Evolutionary conservation across 1,140 invertebrate genomes (phyloP).

Genomic region (Pseudachorutes palmiensis): DNA sequence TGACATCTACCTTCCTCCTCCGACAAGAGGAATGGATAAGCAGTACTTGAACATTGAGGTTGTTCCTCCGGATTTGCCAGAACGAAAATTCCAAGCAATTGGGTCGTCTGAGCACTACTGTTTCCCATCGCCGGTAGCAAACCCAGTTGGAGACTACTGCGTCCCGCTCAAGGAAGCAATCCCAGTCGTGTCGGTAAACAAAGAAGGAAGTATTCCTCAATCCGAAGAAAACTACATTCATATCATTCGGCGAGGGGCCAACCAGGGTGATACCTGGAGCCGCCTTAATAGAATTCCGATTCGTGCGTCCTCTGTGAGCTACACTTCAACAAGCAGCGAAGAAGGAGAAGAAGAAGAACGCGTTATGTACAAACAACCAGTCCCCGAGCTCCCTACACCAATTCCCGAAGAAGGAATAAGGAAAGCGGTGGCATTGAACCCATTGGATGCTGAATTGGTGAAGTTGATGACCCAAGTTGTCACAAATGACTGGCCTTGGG

Average conservation of each 20-base stretch:
- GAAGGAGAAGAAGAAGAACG: too few relatives aligned
- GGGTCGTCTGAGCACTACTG: too few relatives aligned
- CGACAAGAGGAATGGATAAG: too few relatives aligned
- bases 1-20: too few relatives aligned
- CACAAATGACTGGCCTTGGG: not conserved
- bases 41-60: not conserved
- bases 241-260: not conserved
- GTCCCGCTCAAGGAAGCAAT: not conserved
- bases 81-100: not conserved
- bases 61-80: not conserved
- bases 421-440: too few relatives aligned
- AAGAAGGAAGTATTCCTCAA: not conserved
- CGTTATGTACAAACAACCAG: not conserved
- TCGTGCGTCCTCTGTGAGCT: too few relatives aligned
- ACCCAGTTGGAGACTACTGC: not conserved
- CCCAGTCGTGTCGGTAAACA: not conserved
- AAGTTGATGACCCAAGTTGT: too few relatives aligned
- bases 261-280: not conserved
- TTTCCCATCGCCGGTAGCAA: too few relatives aligned
- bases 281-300: not conserved
- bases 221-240: not conserved
- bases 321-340: slow-evolving; percentile 3
- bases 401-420: not conserved
- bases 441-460: too few relatives aligned
- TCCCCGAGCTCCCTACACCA: not conserved